These are phyloP conservation scores for Telmatochromis sp. DNA, from an alignment of 2,113 vertebrate genomes.

Conservation along the genomic window DNA sequence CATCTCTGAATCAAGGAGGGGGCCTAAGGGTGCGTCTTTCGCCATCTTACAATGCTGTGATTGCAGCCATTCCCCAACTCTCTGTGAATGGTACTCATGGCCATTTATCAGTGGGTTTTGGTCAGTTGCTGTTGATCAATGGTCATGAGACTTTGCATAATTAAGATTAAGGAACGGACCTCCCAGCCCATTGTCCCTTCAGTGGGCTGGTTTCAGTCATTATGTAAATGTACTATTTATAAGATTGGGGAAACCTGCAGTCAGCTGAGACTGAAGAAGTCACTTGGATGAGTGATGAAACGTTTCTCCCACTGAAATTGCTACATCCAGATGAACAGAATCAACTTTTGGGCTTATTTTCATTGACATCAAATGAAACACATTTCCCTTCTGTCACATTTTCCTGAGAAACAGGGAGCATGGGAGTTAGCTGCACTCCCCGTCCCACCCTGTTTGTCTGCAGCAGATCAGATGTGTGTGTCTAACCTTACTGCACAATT, in stretches of 20 bases:
- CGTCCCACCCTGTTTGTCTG: not conserved
- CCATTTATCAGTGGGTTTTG: not conserved
- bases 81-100: not conserved
- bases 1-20: not conserved
- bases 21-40: accelerated
- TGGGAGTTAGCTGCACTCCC: not conserved
- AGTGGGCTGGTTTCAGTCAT: not conserved
- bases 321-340: not conserved
- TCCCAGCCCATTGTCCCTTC: not conserved
- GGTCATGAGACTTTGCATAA: not conserved
- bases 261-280: not conserved
- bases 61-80: not conserved
- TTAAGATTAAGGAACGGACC: not conserved
- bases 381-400: not conserved
- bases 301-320: accelerated
- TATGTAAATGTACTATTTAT: not conserved
- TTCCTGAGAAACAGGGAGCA: not conserved
- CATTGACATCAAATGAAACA: not conserved
- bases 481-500: not conserved
- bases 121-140: not conserved
- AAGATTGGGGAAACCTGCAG: not conserved
- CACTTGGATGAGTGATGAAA: not conserved
- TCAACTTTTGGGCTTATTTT: not conserved
- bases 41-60: not conserved
- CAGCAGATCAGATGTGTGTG: not conserved